phyloP scores from a whole-genome alignment of 2,797 vertebrate genomes.

The Phrynocephalus vlangalii region DNA sequence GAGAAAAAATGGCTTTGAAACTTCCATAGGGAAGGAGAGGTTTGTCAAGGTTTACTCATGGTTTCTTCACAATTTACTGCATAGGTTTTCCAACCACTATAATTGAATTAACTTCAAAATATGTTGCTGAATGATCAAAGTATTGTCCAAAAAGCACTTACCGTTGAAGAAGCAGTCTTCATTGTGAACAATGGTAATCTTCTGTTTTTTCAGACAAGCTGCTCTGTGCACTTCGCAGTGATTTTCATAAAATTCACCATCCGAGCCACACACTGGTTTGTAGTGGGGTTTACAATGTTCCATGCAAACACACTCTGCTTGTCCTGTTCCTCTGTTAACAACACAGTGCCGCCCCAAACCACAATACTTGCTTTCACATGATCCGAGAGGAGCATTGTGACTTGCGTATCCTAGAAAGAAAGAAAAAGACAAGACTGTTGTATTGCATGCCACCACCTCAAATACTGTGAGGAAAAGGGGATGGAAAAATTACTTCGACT shows the following conservation, averaged over 20 bases:
- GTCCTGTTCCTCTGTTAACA: conserved; percentile 80
- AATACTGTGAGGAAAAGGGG: background rate
- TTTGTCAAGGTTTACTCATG: conserved; percentile 18
- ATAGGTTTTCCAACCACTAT: background rate
- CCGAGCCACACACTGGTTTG: conserved; percentile 95
- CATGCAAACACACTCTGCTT: conserved; percentile 91
- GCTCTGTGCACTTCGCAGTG: conserved; percentile 95
- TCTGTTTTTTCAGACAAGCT: conserved; percentile 88
- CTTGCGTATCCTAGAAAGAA: conserved; percentile 77
- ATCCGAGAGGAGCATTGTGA: conserved; percentile 75
- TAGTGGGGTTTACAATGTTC: conserved; percentile 90
- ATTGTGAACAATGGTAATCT: conserved; percentile 92
- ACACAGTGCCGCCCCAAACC: conserved; percentile 92
- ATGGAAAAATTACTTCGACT: background rate
- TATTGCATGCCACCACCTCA: background rate
- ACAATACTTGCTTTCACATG: conserved; percentile 94
- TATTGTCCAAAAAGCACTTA: conserved; percentile 66
- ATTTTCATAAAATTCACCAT: conserved; percentile 94
- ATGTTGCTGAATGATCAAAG: background rate
- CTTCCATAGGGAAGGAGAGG: conserved; percentile 7
- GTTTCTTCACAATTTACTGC: conserved; percentile 24
- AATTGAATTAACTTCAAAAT: conserved; percentile 32
- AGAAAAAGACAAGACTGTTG: background rate
- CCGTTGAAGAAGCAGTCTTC: conserved; percentile 98
- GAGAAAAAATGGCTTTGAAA: background rate